phyloP scores from a whole-genome alignment of 2,113 vertebrate genomes.

The Himantopus leucocephalus region DNA sequence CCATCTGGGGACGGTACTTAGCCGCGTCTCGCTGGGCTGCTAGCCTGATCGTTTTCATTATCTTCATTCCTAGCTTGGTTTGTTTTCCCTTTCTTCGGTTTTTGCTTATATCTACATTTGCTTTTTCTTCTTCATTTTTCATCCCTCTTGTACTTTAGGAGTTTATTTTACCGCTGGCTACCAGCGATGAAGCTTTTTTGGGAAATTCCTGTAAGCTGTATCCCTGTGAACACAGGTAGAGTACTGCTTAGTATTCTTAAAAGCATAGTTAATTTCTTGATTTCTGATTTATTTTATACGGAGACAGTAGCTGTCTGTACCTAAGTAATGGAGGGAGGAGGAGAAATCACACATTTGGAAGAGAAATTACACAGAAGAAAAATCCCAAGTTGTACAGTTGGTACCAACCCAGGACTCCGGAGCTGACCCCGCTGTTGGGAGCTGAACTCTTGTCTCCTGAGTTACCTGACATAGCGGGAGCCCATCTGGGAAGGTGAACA shows the following conservation, averaged over 20 bases:
- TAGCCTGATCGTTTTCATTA: neutral
- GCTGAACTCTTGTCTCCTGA: neutral
- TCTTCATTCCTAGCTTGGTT: constrained; percentile 20
- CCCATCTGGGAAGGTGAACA: neutral
- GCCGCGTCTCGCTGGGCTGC: neutral
- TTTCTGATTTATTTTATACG: neutral
- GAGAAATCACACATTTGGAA: neutral
- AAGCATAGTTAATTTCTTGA: neutral
- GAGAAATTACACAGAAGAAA: neutral
- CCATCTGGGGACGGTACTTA: neutral
- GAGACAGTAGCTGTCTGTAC: neutral
- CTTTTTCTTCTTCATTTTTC: neutral
- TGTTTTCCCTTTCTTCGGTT: neutral
- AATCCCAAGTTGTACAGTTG: neutral
- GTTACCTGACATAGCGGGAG: neutral
- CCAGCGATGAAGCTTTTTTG: neutral
- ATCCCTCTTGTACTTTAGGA: neutral
- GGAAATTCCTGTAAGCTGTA: neutral
- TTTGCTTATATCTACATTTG: neutral
- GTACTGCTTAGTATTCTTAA: neutral
- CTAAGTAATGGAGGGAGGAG: neutral
- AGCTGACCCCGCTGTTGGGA: neutral
- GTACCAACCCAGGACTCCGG: neutral
- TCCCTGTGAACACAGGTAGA: neutral
- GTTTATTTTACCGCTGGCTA: neutral